Evolutionary conservation across 2,888 invertebrate species (phyloP).

Genomic region (Platycheirus albimanus): DNA sequence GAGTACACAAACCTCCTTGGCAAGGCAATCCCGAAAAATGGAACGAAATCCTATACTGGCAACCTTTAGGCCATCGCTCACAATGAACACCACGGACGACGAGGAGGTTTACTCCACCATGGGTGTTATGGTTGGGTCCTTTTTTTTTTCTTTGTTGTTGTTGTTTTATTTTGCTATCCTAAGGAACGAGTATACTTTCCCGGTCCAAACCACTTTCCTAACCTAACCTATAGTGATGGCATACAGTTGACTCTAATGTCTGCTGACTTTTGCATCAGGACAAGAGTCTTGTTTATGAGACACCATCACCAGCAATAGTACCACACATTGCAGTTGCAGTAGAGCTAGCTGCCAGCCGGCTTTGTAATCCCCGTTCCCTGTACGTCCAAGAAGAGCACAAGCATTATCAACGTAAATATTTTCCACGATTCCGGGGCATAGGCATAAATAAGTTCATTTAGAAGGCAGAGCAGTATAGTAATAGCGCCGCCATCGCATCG

Average conservation of each 20-base stretch:
- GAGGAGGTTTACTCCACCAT: constrained; percentile 58
- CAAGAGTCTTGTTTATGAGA: constrained; percentile 66
- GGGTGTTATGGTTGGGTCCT: constrained; percentile 25
- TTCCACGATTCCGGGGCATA: constrained; percentile 56
- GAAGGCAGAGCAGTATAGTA: constrained; percentile 26
- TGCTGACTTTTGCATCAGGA: constrained; percentile 71
- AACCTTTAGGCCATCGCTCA: constrained; percentile 37
- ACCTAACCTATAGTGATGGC: constrained; percentile 65
- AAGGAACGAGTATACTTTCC: constrained; percentile 39
- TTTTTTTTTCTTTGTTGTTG: constrained; percentile 14
- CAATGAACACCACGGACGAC: constrained; percentile 32
- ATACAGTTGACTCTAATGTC: constrained; percentile 72
- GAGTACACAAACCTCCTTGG: constrained; percentile 20
- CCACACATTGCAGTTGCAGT: constrained; percentile 23
- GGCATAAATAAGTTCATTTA: constrained; percentile 72
- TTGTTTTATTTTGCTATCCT: neutral
- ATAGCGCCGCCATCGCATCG: neutral
- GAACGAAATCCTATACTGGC: constrained; percentile 53
- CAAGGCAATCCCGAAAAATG: constrained; percentile 49
- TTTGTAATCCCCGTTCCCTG: constrained; percentile 24
- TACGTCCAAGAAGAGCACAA: constrained; percentile 17
- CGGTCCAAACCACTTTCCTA: constrained; percentile 61
- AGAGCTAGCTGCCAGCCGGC: constrained; percentile 1
- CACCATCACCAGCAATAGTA: constrained; percentile 39
- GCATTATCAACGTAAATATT: constrained; percentile 56